A percentile compares a stretch with the other conserved stretches of the same genome.
These are phyloP conservation scores for Hoplias malabaricus DNA, from an alignment of 2,113 vertebrate species.

Conservation along the genomic window DNA sequence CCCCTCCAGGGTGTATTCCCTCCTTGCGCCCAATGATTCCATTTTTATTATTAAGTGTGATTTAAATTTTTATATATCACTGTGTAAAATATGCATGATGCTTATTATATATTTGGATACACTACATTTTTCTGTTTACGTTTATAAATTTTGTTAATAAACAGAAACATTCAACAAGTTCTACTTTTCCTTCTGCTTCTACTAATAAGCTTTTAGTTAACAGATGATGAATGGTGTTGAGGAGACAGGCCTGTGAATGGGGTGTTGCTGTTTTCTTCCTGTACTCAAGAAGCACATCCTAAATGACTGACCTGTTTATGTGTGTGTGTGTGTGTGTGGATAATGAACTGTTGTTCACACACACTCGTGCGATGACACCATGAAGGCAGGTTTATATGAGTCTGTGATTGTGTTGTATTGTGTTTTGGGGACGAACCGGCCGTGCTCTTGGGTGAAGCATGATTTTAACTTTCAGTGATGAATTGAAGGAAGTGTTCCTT, in stretches of 20 bases:
- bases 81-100: too few relatives aligned
- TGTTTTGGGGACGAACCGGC: background rate
- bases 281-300: background rate
- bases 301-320: background rate
- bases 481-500: slow-evolving; percentile 53
- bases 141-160: too few relatives aligned
- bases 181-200: too few relatives aligned
- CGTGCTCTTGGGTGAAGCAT: slow-evolving; percentile 22
- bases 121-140: too few relatives aligned
- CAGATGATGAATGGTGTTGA: background rate
- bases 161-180: too few relatives aligned
- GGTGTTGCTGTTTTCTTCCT: background rate
- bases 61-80: too few relatives aligned
- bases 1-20: too few relatives aligned
- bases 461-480: slow-evolving; percentile 44
- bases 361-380: background rate
- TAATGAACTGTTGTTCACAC: background rate
- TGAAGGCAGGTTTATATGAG: background rate
- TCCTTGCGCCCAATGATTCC: too few relatives aligned
- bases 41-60: too few relatives aligned
- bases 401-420: background rate
- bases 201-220: background rate
- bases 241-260: background rate
- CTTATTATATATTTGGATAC: too few relatives aligned
- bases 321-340: background rate